Base-by-base conservation (phyloP, 2,888 invertebrate species). In the Beris morrisii region DNA sequence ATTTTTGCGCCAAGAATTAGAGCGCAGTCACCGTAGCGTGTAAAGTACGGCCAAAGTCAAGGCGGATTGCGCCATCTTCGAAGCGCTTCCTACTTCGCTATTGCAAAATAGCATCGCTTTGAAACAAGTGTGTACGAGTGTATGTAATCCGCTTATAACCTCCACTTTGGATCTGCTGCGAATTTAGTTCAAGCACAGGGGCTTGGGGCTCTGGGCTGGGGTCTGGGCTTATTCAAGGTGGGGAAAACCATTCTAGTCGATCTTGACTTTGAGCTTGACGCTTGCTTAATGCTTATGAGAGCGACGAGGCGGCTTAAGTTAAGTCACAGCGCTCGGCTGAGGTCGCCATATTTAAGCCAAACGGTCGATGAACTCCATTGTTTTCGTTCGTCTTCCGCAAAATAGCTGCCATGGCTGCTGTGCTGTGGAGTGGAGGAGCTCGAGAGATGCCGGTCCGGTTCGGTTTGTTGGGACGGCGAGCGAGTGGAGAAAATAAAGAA, bases 321-420 rank as follows among this genome's bases (percentile, higher is more conserved):
- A 46, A 30, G 58, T 43, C 48, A 46, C 48, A 45, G 12, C 22
- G 46, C 45, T 58, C 30, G 31, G 28, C 9, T 38, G 38, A 38
- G 38, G 58, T 59, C 58, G 46, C 61, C 61, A 61, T 38, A 58
- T 58, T 57, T 64, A 54, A 45, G 58, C 46, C 28, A 55, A 48
- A 22, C 50, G 67, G 67, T 67, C 64, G 56, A 48, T 64, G 67
- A 57, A 56, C 59, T 55, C 58, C 54, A 64, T 64, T 64, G 54
- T 67, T 67, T 64, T 63, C 64, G n/a, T 59, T 50, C 52, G 15
- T 61, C 50, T 61, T 61, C 52, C 52, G 61, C 50, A 61, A 61
- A 61, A 59, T 50, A 32, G n/a, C 22, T 50, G 52, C 6, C 7
- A 7, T 38, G 5, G 38, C 38, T 5, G 38, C 9, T 3, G 38